Percentiles rank a stretch among this genome's conserved stretches.
Evolutionary conservation across 2,113 vertebrate genomes (phyloP).

Genomic region (Synchiropus splendidus): DNA sequence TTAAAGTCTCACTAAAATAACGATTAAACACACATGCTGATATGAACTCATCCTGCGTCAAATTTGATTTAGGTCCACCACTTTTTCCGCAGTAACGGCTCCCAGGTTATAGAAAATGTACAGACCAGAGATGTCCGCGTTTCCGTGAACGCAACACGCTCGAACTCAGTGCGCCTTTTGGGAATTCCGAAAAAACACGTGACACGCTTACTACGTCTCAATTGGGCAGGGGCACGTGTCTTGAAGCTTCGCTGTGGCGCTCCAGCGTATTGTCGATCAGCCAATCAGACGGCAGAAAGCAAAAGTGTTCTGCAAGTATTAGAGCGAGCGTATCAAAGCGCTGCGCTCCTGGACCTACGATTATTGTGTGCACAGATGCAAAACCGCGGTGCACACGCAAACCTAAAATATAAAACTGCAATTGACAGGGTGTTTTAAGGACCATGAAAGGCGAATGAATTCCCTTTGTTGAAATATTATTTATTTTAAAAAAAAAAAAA

Average conservation of each 20-base stretch:
- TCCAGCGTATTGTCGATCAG: constrained; percentile 69
- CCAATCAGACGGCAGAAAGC: constrained; percentile 85
- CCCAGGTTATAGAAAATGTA: neutral
- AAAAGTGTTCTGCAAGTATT: constrained; percentile 86
- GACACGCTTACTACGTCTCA: constrained; percentile 36
- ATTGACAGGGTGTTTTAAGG: too few species aligned
- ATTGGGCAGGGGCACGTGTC: constrained; percentile 94
- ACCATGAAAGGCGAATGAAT: too few species aligned
- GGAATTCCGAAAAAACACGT: constrained; percentile 63
- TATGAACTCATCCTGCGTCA: too few species aligned
- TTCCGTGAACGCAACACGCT: constrained; percentile 16
- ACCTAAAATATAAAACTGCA: too few species aligned
- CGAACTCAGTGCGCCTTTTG: constrained; percentile 16
- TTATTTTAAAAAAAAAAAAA: too few species aligned
- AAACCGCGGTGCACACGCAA: neutral
- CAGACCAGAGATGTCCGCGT: constrained; percentile 2
- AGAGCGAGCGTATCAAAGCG: constrained; percentile 64
- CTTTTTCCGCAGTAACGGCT: too few species aligned
- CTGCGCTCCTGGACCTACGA: constrained; percentile 20
- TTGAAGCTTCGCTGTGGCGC: constrained; percentile 67
- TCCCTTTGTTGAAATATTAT: too few species aligned
- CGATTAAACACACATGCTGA: too few species aligned
- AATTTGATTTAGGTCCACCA: too few species aligned
- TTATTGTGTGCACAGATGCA: constrained; percentile 15
- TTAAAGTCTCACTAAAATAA: too few species aligned